A percentile compares a stretch with the other conserved stretches of the same genome.
These are phyloP conservation scores for Platyscapa corneri DNA, from an alignment of 1,140 invertebrate species.

Conservation along the genomic window DNA sequence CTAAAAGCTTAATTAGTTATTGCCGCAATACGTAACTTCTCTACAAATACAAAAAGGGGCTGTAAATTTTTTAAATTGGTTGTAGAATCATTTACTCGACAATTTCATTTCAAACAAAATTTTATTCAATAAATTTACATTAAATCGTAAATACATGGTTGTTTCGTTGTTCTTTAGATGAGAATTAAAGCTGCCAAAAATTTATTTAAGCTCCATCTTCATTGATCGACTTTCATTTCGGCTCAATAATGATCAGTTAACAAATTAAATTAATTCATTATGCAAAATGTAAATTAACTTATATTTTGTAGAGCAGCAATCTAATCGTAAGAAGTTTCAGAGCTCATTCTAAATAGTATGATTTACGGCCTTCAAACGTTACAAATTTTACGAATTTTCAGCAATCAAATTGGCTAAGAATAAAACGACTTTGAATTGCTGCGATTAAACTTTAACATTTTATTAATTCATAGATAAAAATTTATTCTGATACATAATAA, in stretches of 20 bases:
- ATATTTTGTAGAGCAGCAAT: not conserved
- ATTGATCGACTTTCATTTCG: not conserved
- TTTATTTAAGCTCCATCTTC: no score
- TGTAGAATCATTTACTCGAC: not conserved
- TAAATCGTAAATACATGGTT: not conserved
- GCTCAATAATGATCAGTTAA: not conserved
- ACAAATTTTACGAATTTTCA: not conserved
- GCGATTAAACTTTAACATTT: not conserved
- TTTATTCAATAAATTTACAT: not conserved
- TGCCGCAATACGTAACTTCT: no score
- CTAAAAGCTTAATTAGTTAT: no score
- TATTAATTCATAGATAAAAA: not conserved
- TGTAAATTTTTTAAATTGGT: no score
- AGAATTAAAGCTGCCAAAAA: not conserved
- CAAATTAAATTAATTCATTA: not conserved
- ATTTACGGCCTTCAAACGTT: not conserved
- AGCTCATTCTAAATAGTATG: not conserved
- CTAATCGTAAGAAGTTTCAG: not conserved
- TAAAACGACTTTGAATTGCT: not conserved
- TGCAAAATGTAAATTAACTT: not conserved
- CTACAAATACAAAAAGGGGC: no score
- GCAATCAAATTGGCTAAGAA: not conserved
- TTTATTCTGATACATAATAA: not conserved
- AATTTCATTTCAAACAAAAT: not conserved
- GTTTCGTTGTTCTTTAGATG: not conserved